These are phyloP conservation scores for Calameuta idolon DNA, from an alignment of 2,888 invertebrate species.

Conservation along the genomic window DNA sequence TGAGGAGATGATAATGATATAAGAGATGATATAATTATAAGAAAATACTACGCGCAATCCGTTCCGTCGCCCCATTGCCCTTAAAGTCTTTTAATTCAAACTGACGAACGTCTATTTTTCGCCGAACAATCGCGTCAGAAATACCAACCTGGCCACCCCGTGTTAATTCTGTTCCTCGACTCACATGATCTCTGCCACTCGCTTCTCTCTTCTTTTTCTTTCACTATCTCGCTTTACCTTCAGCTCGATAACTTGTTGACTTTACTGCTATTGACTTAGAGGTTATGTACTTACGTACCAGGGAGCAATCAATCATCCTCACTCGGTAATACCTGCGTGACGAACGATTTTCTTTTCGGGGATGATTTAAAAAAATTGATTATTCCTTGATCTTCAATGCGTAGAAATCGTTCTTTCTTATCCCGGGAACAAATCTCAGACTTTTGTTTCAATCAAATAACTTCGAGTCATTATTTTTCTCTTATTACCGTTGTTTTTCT, in stretches of 20 bases:
- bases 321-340: background rate
- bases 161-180: conserved; percentile 55
- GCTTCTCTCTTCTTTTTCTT: background rate
- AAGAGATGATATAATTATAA: background rate
- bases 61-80: background rate
- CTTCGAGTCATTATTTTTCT: background rate
- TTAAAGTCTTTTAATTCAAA: conserved; percentile 60
- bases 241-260: background rate
- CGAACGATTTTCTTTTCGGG: background rate
- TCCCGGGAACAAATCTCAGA: background rate
- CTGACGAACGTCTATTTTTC: conserved; percentile 62
- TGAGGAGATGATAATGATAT: background rate
- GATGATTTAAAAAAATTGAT: background rate
- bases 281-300: background rate
- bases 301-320: background rate
- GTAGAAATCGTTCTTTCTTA: background rate
- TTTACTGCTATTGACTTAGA: background rate
- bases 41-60: background rate
- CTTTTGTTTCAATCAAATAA: background rate
- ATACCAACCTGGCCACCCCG: conserved; percentile 58
- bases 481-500: background rate
- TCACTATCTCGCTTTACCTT: background rate
- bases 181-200: conserved; percentile 49
- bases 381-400: background rate
- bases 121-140: conserved; percentile 65